Evolutionary conservation across 2,888 invertebrate species (phyloP).

Genomic region (Buathra laborator): DNA sequence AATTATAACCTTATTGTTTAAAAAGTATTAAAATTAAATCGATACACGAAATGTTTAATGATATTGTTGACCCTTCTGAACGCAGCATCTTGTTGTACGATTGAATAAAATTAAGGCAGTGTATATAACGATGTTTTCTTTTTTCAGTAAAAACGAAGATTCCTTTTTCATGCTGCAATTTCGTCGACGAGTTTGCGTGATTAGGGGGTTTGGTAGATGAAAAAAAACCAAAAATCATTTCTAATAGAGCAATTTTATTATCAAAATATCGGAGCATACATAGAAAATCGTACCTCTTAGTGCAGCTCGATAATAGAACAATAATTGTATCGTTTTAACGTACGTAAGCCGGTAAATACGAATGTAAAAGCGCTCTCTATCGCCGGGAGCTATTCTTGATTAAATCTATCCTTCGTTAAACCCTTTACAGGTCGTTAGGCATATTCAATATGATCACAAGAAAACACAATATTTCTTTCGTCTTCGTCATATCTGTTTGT

Average conservation of each 20-base stretch:
- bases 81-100: slow-evolving; percentile 83
- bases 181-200: slow-evolving; percentile 18
- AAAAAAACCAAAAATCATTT: neutral
- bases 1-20: slow-evolving; percentile 84
- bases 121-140: slow-evolving; percentile 70
- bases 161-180: neutral
- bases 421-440: slow-evolving; percentile 30
- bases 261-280: slow-evolving; percentile 69
- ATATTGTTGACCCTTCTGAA: slow-evolving; percentile 84
- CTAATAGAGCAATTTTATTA: slow-evolving; percentile 68
- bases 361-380: slow-evolving; percentile 50
- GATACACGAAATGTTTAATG: slow-evolving; percentile 84
- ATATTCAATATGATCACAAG: slow-evolving; percentile 52
- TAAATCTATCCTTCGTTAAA: slow-evolving; percentile 40
- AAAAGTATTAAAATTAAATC: slow-evolving; percentile 75
- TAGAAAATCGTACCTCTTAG: slow-evolving; percentile 49
- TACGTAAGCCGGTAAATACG: slow-evolving; percentile 50
- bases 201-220: neutral
- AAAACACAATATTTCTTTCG: slow-evolving; percentile 49
- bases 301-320: slow-evolving; percentile 55
- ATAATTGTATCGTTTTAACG: slow-evolving; percentile 47
- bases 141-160: slow-evolving; percentile 54
- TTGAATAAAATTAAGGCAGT: slow-evolving; percentile 83
- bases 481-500: slow-evolving; percentile 73
- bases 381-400: slow-evolving; percentile 36